Evolutionary conservation across 1,140 invertebrate genomes (phyloP), one percentile per base, ranked within the genome.

Genomic region (Ylistrum balloti): DNA sequence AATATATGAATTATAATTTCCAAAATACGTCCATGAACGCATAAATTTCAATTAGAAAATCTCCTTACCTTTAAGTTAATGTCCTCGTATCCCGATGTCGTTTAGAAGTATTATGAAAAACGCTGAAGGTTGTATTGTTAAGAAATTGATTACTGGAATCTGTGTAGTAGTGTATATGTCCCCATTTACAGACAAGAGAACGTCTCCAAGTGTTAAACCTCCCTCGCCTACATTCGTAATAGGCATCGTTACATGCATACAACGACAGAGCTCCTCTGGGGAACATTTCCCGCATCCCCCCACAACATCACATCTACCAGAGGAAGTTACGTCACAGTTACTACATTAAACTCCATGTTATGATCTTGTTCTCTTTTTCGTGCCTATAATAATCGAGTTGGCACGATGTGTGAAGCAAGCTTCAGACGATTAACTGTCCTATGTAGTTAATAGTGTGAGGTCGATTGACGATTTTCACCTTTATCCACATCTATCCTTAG

Each of bases 31-130:
- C n/a, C n/a, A n/a, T n/a, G n/a, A n/a, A n/a, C n/a, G n/a, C n/a
- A n/a, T n/a, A n/a, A n/a, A n/a, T n/a, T n/a, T n/a, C n/a, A n/a
- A n/a, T n/a, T n/a, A n/a, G n/a, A n/a, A n/a, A n/a, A n/a, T n/a
- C 35, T 45, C 3, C 56, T 74, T 74, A 74, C 56, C 56, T 74
- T 74, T 74, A 74, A 28, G 56, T 74, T 28, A 74, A 74, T 74
- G n/a, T 74, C 56, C n/a, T 74, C 56, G 56, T 28, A n/a, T 74
- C n/a, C 56, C 13, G n/a, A 74, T 28, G 22, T n/a, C 56, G 22
- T 74, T 9, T 22, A 74, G 56, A 74, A 74, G 13, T 74, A n/a
- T 74, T n/a, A 28, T 22, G 22, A 74, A 74, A 74, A 74, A 74
- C 56, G 28, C 28, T 28, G 56, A 74, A 11, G 22, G 56, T 28